phyloP scores from a whole-genome alignment of 2,113 vertebrate species.

The Lipophrys pholis region DNA sequence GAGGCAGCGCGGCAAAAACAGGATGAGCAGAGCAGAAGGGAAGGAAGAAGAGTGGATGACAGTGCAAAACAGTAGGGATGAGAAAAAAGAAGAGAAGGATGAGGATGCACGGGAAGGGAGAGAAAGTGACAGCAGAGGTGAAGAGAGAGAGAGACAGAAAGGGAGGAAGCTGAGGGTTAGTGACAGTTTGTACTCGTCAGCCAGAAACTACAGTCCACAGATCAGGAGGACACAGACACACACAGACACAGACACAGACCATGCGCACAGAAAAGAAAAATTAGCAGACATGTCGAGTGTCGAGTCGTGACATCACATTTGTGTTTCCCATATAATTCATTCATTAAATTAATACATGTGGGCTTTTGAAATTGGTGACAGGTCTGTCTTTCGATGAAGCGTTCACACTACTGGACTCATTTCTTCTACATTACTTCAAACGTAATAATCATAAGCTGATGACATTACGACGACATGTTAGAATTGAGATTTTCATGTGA shows the following conservation, averaged over 20 bases:
- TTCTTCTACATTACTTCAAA: too few relatives aligned
- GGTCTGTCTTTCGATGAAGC: too few relatives aligned
- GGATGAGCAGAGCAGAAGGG: slow-evolving; percentile 56
- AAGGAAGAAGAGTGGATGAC: slow-evolving; percentile 72
- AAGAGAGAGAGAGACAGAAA: slow-evolving; percentile 37
- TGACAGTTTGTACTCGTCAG: slow-evolving; percentile 78
- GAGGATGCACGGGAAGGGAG: slow-evolving; percentile 29
- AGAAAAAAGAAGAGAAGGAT: background rate
- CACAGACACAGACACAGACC: slow-evolving; percentile 32
- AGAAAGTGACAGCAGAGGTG: slow-evolving; percentile 20
- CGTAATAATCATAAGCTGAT: too few relatives aligned
- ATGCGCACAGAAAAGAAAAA: background rate
- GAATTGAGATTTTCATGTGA: too few relatives aligned
- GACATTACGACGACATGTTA: too few relatives aligned
- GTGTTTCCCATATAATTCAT: too few relatives aligned
- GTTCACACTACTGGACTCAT: too few relatives aligned
- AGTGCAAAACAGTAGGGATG: slow-evolving; percentile 48
- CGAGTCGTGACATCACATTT: too few relatives aligned
- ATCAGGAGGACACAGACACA: slow-evolving; percentile 60
- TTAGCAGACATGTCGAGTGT: too few relatives aligned
- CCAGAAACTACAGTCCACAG: slow-evolving; percentile 61
- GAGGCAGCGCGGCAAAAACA: slow-evolving; percentile 39
- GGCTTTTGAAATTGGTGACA: too few relatives aligned
- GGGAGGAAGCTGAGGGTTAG: slow-evolving; percentile 74
- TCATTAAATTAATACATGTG: too few relatives aligned